These are phyloP conservation scores for Charanyca ferruginea DNA, from an alignment of 2,888 invertebrate genomes.

Conservation along the genomic window DNA sequence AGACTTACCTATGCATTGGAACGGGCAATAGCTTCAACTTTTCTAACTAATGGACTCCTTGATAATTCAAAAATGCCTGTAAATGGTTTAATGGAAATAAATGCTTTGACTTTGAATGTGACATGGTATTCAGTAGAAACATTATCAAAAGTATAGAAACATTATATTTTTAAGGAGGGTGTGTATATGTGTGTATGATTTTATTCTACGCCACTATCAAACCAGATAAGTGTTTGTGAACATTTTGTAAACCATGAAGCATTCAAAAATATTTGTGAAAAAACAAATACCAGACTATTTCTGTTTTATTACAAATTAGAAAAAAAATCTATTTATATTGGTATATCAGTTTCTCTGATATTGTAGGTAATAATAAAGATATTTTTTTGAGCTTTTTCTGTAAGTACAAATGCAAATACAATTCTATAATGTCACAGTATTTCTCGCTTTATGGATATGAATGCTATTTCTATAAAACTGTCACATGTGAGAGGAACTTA, in stretches of 20 bases:
- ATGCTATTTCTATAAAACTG: slow-evolving; percentile 11
- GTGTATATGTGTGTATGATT: not conserved
- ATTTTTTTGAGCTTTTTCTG: slow-evolving; percentile 23
- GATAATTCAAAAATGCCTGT: no score
- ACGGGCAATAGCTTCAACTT: no score
- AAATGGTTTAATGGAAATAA: no score
- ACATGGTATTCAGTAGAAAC: no score
- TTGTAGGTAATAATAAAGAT: not conserved
- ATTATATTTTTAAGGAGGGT: no score
- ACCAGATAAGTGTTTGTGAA: not conserved
- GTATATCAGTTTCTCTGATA: slow-evolving; percentile 4
- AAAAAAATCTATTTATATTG: not conserved
- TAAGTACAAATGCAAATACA: slow-evolving; percentile 3
- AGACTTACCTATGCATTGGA: no score
- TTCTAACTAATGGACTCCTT: no score
- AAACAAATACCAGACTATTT: not conserved
- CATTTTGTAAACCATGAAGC: slow-evolving; percentile 14
- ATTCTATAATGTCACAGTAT: not conserved
- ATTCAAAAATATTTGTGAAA: slow-evolving; percentile 4
- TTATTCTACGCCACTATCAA: slow-evolving; percentile 5
- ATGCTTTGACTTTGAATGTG: no score
- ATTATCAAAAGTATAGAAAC: no score
- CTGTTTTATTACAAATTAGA: not conserved
- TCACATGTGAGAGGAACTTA: not conserved
- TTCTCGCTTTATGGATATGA: slow-evolving; percentile 8